These are phyloP conservation scores for Cryptotis parvus DNA, from an alignment of 2,113 vertebrate genomes.

Conservation along the genomic window DNA sequence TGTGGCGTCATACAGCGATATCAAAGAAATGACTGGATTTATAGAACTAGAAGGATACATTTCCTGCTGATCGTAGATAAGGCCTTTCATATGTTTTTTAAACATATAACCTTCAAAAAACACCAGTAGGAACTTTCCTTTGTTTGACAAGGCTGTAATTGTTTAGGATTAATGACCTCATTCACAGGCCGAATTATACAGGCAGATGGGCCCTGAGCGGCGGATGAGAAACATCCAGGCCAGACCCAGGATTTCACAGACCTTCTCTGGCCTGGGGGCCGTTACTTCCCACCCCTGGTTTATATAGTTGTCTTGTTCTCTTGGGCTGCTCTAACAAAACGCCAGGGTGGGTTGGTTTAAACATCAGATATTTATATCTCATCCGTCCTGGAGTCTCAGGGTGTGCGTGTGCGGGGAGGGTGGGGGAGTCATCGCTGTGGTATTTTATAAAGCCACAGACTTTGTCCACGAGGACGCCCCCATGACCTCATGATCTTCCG, in stretches of 20 bases:
- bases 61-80: conserved; percentile 6
- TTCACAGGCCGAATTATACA: too few relatives aligned
- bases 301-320: not conserved
- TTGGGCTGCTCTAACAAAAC: not conserved
- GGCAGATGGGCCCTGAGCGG: too few relatives aligned
- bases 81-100: too few relatives aligned
- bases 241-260: too few relatives aligned
- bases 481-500: not conserved
- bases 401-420: too few relatives aligned
- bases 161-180: too few relatives aligned
- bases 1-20: not conserved
- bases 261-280: too few relatives aligned
- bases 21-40: not conserved
- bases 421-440: not conserved
- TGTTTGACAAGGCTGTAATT: not conserved
- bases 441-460: not conserved
- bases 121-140: conserved; percentile 7
- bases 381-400: not conserved
- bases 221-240: too few relatives aligned
- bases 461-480: not conserved
- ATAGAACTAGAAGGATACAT: not conserved
- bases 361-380: not conserved
- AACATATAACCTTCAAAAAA: conserved; percentile 28
- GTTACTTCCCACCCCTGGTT: not conserved
- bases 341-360: not conserved